These are phyloP conservation scores for Hermatobates lingyangjiaoensis DNA, from an alignment of 1,140 invertebrate species.

Conservation along the genomic window DNA sequence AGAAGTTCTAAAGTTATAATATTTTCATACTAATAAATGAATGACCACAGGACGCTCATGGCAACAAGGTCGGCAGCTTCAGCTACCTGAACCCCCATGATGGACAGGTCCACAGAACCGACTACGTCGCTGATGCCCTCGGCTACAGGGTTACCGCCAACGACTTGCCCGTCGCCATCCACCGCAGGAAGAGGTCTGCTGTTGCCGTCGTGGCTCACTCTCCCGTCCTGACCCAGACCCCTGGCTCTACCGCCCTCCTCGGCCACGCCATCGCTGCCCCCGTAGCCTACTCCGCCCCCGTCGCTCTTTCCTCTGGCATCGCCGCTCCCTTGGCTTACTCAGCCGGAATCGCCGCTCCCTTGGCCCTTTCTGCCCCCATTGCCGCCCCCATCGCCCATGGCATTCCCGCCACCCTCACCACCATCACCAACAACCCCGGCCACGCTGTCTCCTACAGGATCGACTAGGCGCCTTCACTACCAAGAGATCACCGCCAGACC, in stretches of 20 bases:
- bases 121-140: conserved; percentile 27
- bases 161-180: conserved; percentile 25
- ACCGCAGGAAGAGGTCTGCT: conserved; percentile 29
- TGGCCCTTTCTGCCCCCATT: conserved; percentile 18
- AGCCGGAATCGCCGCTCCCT: conserved; percentile 3
- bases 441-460: conserved; percentile 25
- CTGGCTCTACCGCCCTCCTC: conserved; percentile 25
- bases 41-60: conserved; percentile 25
- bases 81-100: conserved; percentile 31
- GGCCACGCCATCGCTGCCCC: conserved; percentile 26
- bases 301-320: conserved; percentile 16
- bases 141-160: conserved; percentile 34
- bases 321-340: conserved; percentile 9
- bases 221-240: conserved; percentile 20
- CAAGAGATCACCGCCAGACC: not conserved
- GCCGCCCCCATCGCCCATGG: no score
- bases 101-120: conserved; percentile 28
- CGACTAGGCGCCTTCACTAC: conserved; percentile 19
- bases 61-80: conserved; percentile 32
- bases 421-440: conserved; percentile 23
- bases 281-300: conserved; percentile 25
- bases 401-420: conserved; percentile 24
- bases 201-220: conserved; percentile 20
- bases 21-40: no score
- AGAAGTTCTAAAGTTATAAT: not conserved